Conservation (phyloP, 2,888 invertebrate species). For the Drosophila niveifrons region DNA sequence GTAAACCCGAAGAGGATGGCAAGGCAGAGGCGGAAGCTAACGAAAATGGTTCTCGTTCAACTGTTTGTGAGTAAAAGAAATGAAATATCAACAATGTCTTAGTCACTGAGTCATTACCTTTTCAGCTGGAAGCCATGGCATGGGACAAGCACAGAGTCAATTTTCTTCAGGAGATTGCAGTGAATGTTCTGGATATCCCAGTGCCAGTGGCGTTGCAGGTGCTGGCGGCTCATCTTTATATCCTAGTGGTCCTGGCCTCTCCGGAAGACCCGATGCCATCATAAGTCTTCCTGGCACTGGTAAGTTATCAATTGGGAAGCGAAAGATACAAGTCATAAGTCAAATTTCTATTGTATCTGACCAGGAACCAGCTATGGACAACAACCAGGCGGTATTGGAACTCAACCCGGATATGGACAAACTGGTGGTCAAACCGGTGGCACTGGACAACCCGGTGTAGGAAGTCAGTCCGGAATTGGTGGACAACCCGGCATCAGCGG, state of each 20-base stretch:
- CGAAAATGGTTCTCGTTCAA: conserved; percentile 85
- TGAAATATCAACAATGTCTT: background rate
- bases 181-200: conserved; percentile 61
- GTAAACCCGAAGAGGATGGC: conserved; percentile 88
- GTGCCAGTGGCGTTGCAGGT: conserved; percentile 5
- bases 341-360: conserved; percentile 1
- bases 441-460: conserved; percentile 19
- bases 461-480: conserved; percentile 16
- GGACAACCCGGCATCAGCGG: conserved; percentile 18
- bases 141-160: conserved; percentile 96
- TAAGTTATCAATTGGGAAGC: conserved; percentile 15
- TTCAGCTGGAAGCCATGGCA: conserved; percentile 91
- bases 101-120: background rate
- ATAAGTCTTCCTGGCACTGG: conserved; percentile 62
- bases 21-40: conserved; percentile 93
- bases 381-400: conserved; percentile 10
- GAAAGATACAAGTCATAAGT: conserved; percentile 1
- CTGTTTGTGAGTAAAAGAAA: conserved; percentile 82
- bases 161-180: conserved; percentile 87
- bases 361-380: conserved; percentile 8
- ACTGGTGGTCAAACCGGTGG: conserved; percentile 12
- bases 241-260: conserved; percentile 18
- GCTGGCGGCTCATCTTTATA: conserved; percentile 13
- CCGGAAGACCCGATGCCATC: conserved; percentile 65
- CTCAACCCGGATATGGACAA: background rate